Evolutionary conservation across 2,797 vertebrate species (phyloP).

Genomic region (Bufotes viridis): DNA sequence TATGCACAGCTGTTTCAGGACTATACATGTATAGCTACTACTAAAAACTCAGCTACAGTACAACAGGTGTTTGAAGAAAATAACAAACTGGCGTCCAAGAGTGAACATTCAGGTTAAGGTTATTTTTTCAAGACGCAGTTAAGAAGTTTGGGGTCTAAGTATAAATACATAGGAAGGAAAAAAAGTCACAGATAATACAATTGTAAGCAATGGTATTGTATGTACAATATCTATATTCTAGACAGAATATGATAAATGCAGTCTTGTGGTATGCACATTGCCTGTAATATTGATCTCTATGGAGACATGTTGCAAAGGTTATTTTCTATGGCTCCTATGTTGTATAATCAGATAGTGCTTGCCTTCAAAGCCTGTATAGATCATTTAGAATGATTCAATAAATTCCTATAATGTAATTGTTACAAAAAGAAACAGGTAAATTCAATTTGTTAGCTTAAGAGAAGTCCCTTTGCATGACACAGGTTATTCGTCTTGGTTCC

Average conservation of each 20-base stretch:
- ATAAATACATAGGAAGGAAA: not conserved
- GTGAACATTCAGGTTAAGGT: no score
- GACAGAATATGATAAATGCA: not conserved
- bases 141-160: not conserved
- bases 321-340: not conserved
- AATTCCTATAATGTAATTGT: constrained; percentile 50
- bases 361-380: constrained; percentile 10
- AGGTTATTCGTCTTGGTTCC: constrained; percentile 13
- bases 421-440: constrained; percentile 38
- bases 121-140: not conserved
- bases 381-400: constrained; percentile 44
- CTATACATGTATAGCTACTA: no score
- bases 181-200: not conserved
- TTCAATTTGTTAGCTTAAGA: constrained; percentile 27
- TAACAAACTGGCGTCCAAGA: no score
- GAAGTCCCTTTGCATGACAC: constrained; percentile 18
- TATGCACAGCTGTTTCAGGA: no score
- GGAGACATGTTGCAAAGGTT: constrained; percentile 9
- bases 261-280: not conserved
- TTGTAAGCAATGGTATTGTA: not conserved
- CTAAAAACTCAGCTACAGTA: no score
- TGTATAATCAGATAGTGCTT: constrained; percentile 30
- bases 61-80: no score
- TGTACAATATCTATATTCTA: not conserved
- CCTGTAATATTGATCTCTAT: constrained; percentile 23